A percentile compares a stretch with the other conserved stretches of the same genome.
phyloP scores from a whole-genome alignment of 30 jellyfish, hydroid and myxozoan species.

The Aurelia aurita complex sp. Pacific region DNA sequence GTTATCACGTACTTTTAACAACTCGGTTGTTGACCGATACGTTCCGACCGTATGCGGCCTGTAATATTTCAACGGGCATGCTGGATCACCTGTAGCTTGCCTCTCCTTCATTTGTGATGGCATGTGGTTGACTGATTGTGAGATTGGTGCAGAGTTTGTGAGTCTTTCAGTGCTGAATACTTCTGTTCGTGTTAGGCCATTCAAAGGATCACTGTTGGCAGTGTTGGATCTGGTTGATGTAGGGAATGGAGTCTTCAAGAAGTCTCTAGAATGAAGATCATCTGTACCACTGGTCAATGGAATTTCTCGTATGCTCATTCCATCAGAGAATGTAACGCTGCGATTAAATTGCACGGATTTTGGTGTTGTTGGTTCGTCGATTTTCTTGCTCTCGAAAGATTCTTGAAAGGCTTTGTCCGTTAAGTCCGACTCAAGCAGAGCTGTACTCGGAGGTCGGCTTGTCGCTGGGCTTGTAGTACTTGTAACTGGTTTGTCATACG shows the following conservation, averaged over 20 bases:
- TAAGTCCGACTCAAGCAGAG: conserved; percentile 1
- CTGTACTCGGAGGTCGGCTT: neutral
- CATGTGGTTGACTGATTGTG: conserved; percentile 51
- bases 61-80: conserved; percentile 44
- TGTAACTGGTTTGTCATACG: neutral
- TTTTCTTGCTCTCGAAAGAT: conserved; percentile 3
- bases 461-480: neutral
- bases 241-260: conserved; percentile 41
- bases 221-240: neutral
- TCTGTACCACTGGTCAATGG: conserved; percentile 64
- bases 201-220: conserved; percentile 7
- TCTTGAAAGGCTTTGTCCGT: neutral
- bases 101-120: conserved; percentile 44
- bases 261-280: conserved; percentile 1
- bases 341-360: conserved; percentile 74
- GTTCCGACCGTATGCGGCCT: conserved; percentile 65
- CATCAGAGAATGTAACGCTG: conserved; percentile 78
- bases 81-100: conserved; percentile 41
- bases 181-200: neutral
- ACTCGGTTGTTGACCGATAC: conserved; percentile 55
- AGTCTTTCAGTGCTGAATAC: neutral
- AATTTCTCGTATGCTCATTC: conserved; percentile 66
- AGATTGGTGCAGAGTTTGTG: conserved; percentile 8
- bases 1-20: conserved; percentile 40
- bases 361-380: conserved; percentile 55